Base-by-base conservation (phyloP, 2,888 invertebrate species). In the Thalpophila matura region DNA sequence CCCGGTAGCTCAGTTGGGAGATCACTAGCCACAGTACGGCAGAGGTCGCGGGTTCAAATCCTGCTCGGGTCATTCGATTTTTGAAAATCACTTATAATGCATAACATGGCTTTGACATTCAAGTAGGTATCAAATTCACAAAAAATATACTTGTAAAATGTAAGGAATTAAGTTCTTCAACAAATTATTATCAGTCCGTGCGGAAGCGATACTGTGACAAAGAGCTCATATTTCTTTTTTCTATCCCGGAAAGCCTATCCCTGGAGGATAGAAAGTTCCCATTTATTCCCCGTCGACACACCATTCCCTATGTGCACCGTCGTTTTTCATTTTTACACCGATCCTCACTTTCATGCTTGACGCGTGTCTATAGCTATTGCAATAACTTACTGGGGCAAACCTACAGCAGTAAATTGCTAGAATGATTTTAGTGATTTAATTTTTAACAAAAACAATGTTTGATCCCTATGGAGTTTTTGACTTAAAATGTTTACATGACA, bases 321-420 rank as follows among this genome's bases (percentile, higher is more conserved):
- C 38, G 53, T 73, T 33, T 57, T 73, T 57, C 37, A 67, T 61
- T 67, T 60, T 43, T 20, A 57, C 49, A 61, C 26, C 53, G 45
- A 38, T 67, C 37, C 53, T 42, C 45, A 57, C 50, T 50, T 67
- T 29, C 56, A 45, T 6, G 16, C 2, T 35, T n/a, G 16, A 7
- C 27, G n/a, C n/a, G n/a, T n/a, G 9, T 16, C 18, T 16, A 18
- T 51, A 4, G 20, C 7, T 35, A 9, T 24, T 43, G 37, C 14
- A 31, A 46, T 58, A 54, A 65, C 38, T 71, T 57, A 37, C 7
- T 33, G 24, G 18, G 4, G 9, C 9, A 12, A 9, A n/a, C n/a
- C n/a, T n/a, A n/a, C n/a, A n/a, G n/a, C n/a, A n/a, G 53, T 12
- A 43, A 42, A 54, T 42, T 24, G 2, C 2, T 33, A 0, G 9